phyloP scores from a whole-genome alignment of 2,113 vertebrate genomes.

The Tragelaphus strepsiceros region DNA sequence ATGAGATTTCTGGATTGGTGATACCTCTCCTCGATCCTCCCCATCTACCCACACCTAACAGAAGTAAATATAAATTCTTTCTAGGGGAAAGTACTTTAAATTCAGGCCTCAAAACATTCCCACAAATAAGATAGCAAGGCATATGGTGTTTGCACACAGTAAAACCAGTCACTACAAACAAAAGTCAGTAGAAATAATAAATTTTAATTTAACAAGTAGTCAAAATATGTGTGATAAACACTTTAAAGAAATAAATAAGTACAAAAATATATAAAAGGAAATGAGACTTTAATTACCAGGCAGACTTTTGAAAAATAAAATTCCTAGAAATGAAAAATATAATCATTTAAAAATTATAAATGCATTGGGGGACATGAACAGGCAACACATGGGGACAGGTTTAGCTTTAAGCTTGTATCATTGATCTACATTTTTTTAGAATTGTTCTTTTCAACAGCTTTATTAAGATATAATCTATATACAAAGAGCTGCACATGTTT shows the following conservation, averaged over 20 bases:
- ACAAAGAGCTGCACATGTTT: not conserved
- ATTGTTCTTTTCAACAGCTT: not conserved
- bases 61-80: not conserved
- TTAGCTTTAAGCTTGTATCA: not conserved
- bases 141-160: not conserved
- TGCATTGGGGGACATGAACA: not conserved
- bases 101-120: not conserved
- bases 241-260: not conserved
- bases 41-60: not conserved
- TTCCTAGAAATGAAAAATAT: not conserved
- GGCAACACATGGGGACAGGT: not conserved
- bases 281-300: not conserved
- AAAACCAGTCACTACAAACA: not conserved
- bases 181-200: not conserved
- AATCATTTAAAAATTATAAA: not conserved
- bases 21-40: not conserved
- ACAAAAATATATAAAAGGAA: not conserved
- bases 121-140: not conserved
- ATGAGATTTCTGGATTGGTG: not conserved
- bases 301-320: not conserved
- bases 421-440: not conserved
- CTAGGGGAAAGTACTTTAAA: constrained; percentile 20
- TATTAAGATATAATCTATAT: not conserved
- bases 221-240: not conserved
- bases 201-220: not conserved